Percentiles rank a stretch among this genome's conserved stretches.
phyloP scores from a whole-genome alignment of 1,140 invertebrate species.

The Amyelois transitella region DNA sequence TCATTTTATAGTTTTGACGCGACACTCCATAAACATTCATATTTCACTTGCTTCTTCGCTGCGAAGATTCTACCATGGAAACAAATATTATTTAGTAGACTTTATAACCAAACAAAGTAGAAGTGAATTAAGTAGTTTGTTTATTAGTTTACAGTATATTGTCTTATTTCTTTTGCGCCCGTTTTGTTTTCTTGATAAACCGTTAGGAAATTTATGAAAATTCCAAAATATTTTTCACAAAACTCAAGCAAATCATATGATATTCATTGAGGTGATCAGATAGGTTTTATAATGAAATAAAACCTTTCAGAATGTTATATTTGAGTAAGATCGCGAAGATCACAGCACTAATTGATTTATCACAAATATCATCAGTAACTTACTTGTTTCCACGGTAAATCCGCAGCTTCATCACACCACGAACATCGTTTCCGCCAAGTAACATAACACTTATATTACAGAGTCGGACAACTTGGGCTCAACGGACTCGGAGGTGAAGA shows the following conservation, averaged over 20 bases:
- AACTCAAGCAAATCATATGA: not conserved
- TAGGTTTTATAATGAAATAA: no score
- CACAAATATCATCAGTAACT: no score
- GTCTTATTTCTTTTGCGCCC: no score
- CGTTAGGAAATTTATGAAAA: not conserved
- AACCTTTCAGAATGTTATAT: no score
- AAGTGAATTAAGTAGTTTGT: no score
- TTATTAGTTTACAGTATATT: no score
- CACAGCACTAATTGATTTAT: no score
- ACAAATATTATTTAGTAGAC: slow-evolving; percentile 8
- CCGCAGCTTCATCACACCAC: not conserved
- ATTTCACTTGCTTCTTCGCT: slow-evolving; percentile 35
- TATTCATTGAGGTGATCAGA: no score
- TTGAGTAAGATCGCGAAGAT: no score
- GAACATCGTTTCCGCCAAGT: not conserved
- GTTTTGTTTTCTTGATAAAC: no score
- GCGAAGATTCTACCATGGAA: slow-evolving; percentile 23
- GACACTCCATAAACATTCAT: slow-evolving; percentile 8
- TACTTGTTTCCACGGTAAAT: slow-evolving; percentile 1
- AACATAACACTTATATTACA: slow-evolving; percentile 70
- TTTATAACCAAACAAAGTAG: not conserved
- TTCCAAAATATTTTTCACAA: not conserved
- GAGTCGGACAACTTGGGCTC: slow-evolving; percentile 90
- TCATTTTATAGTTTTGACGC: not conserved
- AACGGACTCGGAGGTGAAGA: slow-evolving; percentile 90